Conservation (phyloP, 2,113 vertebrate genomes). For the Hippolais icterina region DNA sequence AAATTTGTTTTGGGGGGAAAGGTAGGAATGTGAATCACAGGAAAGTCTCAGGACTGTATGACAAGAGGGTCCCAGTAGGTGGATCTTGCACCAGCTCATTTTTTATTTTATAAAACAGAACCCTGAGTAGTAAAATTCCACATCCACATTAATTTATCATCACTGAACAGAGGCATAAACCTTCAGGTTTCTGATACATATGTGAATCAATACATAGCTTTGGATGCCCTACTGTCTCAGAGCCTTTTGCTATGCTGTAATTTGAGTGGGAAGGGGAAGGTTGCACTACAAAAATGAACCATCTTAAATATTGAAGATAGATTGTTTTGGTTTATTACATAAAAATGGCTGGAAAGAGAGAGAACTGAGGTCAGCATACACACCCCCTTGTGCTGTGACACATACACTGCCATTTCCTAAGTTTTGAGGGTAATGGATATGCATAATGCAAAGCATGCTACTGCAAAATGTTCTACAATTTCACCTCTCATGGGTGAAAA, state of each 20-base stretch:
- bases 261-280: not conserved
- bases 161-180: not conserved
- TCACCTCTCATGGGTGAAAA: not conserved
- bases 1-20: not conserved
- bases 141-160: not conserved
- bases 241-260: not conserved
- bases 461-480: not conserved
- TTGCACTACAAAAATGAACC: not conserved
- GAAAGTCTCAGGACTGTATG: not conserved
- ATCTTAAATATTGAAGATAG: not conserved
- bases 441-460: not conserved
- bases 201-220: not conserved
- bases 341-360: not conserved
- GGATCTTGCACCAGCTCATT: not conserved
- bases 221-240: not conserved
- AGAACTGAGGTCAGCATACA: not conserved
- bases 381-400: not conserved
- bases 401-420: not conserved
- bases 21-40: not conserved
- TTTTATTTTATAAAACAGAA: not conserved
- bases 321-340: not conserved
- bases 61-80: not conserved
- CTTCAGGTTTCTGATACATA: not conserved
- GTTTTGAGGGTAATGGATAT: not conserved
- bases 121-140: not conserved